Conservation (phyloP, 2,888 invertebrate genomes). For the Megalurothrips usitatus region DNA sequence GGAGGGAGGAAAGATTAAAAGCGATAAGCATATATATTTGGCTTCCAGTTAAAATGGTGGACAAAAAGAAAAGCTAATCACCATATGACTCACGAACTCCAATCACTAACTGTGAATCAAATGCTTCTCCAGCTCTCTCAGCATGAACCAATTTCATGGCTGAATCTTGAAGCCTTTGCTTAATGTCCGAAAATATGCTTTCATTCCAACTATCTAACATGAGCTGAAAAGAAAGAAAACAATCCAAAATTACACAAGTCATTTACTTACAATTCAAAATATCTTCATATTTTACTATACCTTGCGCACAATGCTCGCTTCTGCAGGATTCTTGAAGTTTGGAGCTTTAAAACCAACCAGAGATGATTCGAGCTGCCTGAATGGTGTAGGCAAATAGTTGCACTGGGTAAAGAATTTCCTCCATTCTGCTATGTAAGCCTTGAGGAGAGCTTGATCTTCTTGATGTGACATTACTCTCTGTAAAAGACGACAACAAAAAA, state of each 20-base stretch:
- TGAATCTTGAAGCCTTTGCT: conserved; percentile 85
- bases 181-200: conserved; percentile 93
- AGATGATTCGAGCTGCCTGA: conserved; percentile 84
- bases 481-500: conserved; percentile 34
- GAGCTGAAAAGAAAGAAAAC: conserved; percentile 53
- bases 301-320: conserved; percentile 77
- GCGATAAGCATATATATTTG: conserved; percentile 27
- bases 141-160: conserved; percentile 97
- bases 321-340: conserved; percentile 52
- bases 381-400: conserved; percentile 93
- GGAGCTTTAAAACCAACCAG: conserved; percentile 65
- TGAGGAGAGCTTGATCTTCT: conserved; percentile 91
- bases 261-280: background rate
- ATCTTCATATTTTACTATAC: conserved; percentile 44
- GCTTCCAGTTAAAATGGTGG: conserved; percentile 28
- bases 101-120: conserved; percentile 95
- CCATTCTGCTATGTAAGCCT: conserved; percentile 98
- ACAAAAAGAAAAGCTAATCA: conserved; percentile 44
- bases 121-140: conserved; percentile 95
- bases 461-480: conserved; percentile 79
- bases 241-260: conserved; percentile 29
- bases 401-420: conserved; percentile 97
- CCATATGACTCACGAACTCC: conserved; percentile 97
- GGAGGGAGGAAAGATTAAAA: conserved; percentile 30
- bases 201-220: conserved; percentile 99